These are phyloP conservation scores for Lutjanus erythropterus DNA, from an alignment of 2,113 vertebrate genomes.

Conservation along the genomic window DNA sequence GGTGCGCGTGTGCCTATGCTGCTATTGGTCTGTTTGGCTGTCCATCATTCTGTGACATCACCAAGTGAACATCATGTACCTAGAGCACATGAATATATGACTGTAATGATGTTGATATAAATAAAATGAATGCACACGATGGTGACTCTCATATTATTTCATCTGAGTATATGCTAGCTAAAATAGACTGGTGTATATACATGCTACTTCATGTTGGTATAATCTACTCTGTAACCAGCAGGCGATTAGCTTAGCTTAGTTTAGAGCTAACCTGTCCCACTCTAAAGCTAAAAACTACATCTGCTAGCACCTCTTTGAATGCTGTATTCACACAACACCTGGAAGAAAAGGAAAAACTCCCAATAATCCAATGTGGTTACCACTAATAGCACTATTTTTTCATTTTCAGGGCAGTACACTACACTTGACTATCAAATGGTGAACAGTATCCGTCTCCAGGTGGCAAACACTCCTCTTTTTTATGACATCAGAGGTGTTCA, in stretches of 20 bases:
- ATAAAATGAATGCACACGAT: conserved; percentile 44
- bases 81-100: conserved; percentile 23
- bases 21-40: conserved; percentile 50
- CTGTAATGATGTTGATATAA: conserved; percentile 46
- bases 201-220: too few relatives aligned
- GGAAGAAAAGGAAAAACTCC: too few relatives aligned
- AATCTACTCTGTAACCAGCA: too few relatives aligned
- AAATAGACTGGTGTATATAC: too few relatives aligned
- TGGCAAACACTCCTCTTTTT: background rate
- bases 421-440: background rate
- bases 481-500: background rate
- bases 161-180: background rate
- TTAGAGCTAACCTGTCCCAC: too few relatives aligned
- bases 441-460: background rate
- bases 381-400: too few relatives aligned
- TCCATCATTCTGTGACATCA: conserved; percentile 48
- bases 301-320: too few relatives aligned
- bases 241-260: too few relatives aligned
- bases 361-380: too few relatives aligned
- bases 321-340: too few relatives aligned
- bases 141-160: conserved; percentile 5
- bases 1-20: conserved; percentile 62
- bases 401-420: background rate
- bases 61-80: conserved; percentile 53
- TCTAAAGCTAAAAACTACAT: too few relatives aligned